Evolutionary conservation across 2,113 vertebrate genomes (phyloP).

Genomic region (Cyanoderma ruficeps): DNA sequence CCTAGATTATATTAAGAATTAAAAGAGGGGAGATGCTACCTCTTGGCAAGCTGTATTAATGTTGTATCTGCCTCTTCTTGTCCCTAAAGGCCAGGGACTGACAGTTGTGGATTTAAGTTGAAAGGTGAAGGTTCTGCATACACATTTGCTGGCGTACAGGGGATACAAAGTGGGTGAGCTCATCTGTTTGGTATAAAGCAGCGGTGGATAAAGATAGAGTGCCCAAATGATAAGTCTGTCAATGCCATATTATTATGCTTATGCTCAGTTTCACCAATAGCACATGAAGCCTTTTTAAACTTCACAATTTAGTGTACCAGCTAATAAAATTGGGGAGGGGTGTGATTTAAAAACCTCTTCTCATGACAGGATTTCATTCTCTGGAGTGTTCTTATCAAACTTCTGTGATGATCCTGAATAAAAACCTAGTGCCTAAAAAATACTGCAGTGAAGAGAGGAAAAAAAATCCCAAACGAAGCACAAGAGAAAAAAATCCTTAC

Average conservation of each 20-base stretch:
- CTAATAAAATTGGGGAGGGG: background rate
- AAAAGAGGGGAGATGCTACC: background rate
- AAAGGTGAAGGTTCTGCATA: background rate
- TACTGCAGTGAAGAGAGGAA: background rate
- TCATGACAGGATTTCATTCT: slow-evolving; percentile 12
- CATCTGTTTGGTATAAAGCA: background rate
- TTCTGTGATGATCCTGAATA: background rate
- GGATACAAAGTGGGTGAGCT: background rate
- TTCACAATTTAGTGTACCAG: background rate
- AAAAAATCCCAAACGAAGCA: background rate
- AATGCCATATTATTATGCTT: background rate
- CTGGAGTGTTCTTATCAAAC: slow-evolving; percentile 14
- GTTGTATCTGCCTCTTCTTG: background rate
- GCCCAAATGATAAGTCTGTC: background rate
- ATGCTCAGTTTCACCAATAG: background rate
- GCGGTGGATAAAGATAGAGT: background rate
- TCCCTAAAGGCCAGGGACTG: background rate
- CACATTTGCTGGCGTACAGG: background rate
- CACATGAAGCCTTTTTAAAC: background rate
- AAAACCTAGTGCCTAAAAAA: background rate
- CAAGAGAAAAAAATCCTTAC: background rate
- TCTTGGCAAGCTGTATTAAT: background rate
- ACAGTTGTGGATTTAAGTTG: background rate
- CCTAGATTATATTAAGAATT: background rate
- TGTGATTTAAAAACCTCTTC: background rate